phyloP scores from a whole-genome alignment of 35 echinoderm and acorn worm genomes.

The Chiridota heheva region DNA sequence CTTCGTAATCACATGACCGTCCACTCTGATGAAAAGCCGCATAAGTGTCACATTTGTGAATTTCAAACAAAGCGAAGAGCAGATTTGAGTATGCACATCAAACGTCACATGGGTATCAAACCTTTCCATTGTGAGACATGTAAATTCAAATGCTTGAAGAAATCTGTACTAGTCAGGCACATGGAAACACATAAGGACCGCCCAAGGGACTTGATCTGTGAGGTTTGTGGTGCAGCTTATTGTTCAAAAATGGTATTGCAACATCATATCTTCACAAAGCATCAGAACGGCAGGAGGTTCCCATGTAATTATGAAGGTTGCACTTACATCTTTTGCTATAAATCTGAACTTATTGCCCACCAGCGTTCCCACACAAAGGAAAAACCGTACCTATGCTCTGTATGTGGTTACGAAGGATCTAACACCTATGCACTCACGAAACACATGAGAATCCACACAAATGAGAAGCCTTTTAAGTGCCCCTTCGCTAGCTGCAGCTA shows the following conservation, averaged over 20 bases:
- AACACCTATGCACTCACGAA: constrained; percentile 74
- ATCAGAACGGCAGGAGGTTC: constrained; percentile 49
- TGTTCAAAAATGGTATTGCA: constrained; percentile 54
- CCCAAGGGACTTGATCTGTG: constrained; percentile 53
- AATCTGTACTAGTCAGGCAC: constrained; percentile 58
- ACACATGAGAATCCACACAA: constrained; percentile 83
- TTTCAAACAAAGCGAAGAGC: constrained; percentile 48
- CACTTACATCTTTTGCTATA: constrained; percentile 62
- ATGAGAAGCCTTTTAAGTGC: constrained; percentile 91
- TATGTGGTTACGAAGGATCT: constrained; percentile 70
- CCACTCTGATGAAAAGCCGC: constrained; percentile 70
- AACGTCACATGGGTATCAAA: constrained; percentile 85
- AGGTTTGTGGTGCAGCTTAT: constrained; percentile 58
- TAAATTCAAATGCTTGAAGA: constrained; percentile 49
- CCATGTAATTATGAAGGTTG: constrained; percentile 65
- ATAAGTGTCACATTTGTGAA: constrained; percentile 64
- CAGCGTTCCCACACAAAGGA: constrained; percentile 75
- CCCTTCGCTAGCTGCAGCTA: constrained; percentile 69
- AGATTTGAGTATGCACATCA: constrained; percentile 76
- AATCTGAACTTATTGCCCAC: constrained; percentile 57
- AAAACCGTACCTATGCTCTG: constrained; percentile 73
- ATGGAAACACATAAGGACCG: constrained; percentile 64
- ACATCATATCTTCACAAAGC: constrained; percentile 62
- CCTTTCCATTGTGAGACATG: constrained; percentile 76
- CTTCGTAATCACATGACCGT: constrained; percentile 64